phyloP scores from a whole-genome alignment of 2,888 invertebrate species.

The Nycteola revayana region DNA sequence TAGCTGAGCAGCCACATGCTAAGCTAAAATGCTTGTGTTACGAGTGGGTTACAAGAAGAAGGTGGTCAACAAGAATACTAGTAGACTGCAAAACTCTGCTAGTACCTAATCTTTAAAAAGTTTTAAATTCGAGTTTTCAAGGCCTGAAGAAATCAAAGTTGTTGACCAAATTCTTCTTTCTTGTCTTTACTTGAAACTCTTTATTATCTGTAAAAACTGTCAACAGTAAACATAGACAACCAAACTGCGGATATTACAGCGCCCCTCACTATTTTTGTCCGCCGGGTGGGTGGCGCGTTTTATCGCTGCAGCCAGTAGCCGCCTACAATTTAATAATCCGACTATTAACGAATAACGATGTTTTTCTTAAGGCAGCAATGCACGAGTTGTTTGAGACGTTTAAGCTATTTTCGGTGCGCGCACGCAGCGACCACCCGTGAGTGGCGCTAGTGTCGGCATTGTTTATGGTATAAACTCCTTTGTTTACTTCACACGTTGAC shows the following conservation, averaged over 20 bases:
- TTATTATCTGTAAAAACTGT: no score
- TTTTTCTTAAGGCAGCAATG: slow-evolving; percentile 70
- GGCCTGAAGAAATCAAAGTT: no score
- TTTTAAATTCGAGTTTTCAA: no score
- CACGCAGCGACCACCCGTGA: slow-evolving; percentile 66
- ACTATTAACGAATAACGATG: slow-evolving; percentile 76
- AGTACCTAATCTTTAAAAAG: no score
- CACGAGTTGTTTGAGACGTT: slow-evolving; percentile 28
- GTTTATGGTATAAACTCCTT: slow-evolving; percentile 36
- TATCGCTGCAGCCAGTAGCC: slow-evolving; percentile 71
- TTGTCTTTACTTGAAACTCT: no score
- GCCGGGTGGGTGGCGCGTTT: slow-evolving; percentile 72
- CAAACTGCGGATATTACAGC: slow-evolving; percentile 42
- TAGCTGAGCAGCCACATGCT: no score
- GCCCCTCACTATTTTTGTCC: slow-evolving; percentile 59
- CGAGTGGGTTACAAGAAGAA: no score
- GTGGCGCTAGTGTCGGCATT: slow-evolving; percentile 46
- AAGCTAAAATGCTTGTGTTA: no score
- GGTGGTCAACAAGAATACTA: no score
- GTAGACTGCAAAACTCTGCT: no score
- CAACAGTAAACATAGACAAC: slow-evolving; percentile 8
- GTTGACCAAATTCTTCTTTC: no score
- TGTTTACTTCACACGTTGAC: slow-evolving; percentile 50
- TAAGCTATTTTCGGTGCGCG: slow-evolving; percentile 64
- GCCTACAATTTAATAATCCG: slow-evolving; percentile 71